Conservation (phyloP, 2,113 vertebrate species). For the Mesitornis unicolor region DNA sequence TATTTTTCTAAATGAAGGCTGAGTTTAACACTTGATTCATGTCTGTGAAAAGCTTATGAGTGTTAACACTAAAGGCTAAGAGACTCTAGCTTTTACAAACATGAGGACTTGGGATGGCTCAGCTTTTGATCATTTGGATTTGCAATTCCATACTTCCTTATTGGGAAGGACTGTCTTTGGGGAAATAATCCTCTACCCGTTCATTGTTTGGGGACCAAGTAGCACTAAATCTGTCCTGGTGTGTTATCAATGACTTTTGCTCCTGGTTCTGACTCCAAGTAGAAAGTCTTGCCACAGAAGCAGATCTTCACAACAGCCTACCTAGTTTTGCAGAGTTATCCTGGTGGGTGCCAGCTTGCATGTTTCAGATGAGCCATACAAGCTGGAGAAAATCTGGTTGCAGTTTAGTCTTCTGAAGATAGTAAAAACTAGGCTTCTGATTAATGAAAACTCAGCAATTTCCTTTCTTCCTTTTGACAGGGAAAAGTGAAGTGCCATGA, state of each 20-base stretch:
- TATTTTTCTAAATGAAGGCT: not conserved
- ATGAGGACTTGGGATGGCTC: not conserved
- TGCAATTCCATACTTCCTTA: not conserved
- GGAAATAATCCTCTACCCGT: not conserved
- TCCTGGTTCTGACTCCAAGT: not conserved
- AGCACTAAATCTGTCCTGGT: not conserved
- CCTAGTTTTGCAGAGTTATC: not conserved
- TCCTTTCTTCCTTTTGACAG: slow-evolving; percentile 61
- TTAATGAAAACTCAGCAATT: not conserved
- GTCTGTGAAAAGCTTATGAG: not conserved
- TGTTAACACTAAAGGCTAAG: not conserved
- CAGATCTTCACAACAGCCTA: not conserved
- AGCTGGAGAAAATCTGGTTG: not conserved
- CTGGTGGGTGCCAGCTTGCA: not conserved
- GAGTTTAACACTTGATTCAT: not conserved
- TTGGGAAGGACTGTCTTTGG: not conserved
- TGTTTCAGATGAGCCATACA: not conserved
- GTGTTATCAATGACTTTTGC: not conserved
- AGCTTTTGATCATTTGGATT: not conserved
- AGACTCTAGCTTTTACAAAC: not conserved
- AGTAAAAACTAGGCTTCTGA: not conserved
- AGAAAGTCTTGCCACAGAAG: not conserved
- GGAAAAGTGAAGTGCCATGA: slow-evolving; percentile 82
- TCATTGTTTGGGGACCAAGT: not conserved
- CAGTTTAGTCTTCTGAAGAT: not conserved